Base-by-base conservation (phyloP, 37 sponge, comb jelly and placozoan genomes). In the Axinella damicornis region DNA sequence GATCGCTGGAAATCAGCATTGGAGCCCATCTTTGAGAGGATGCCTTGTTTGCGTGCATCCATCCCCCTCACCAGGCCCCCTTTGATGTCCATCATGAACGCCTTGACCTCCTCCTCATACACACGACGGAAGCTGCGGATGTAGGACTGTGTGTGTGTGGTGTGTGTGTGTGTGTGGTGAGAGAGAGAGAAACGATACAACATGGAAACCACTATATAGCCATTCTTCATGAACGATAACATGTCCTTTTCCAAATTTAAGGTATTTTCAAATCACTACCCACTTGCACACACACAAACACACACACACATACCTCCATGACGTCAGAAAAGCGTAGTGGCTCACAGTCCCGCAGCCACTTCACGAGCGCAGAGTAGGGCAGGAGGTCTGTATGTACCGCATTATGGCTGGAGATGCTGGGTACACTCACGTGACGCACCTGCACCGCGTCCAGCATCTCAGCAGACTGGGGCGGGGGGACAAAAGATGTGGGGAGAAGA, bases 281-380 rank as follows among this genome's bases (percentile, higher is more conserved):
- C n/a, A n/a, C n/a, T n/a, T n/a, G n/a, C n/a, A n/a, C n/a, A 56
- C 25, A 2, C 20, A 56, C 33, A 76, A 1, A 53, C 33, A 14
- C 17, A 1, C 24, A 5, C 64, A n/a, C 22, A n/a, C 72, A 62
- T 35, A 89, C 90, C 66, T 89, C 85, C 73, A 83, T 71, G 56
- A 89, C 65, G 2, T 71, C 73, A 24, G 32, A 39, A 46, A 89
- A 89, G 41, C 28, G 55, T 2, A 13, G 13, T 32, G 78, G 85
- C 38, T 84, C 73, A 54, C 79, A 83, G 22, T 86, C 83, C 57
- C 77, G 90, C 54, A 90, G 68, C 94, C 94, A 94, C 31, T 60
- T 34, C 39, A 75, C 83, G n/a, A 94, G 81, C 0, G 74, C 71
- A 59, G 65, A 68, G 69, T 90, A 94, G 14, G 77, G 69, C 21